phyloP scores from a whole-genome alignment of 2,797 vertebrate species.

The Protosalanx chinensis region DNA sequence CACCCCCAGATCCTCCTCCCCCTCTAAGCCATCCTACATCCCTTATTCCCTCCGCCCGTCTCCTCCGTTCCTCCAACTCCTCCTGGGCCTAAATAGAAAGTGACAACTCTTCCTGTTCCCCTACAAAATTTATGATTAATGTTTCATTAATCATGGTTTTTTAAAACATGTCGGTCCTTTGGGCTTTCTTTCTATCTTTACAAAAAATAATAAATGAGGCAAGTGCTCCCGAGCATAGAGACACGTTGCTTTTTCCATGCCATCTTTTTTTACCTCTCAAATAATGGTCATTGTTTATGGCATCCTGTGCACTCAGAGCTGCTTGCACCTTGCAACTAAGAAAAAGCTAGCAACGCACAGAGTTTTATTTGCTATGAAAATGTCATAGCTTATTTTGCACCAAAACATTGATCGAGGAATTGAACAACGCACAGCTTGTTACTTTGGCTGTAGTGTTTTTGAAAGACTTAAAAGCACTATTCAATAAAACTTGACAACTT shows the following conservation, averaged over 20 bases:
- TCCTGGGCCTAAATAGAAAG: constrained; percentile 70
- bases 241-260: constrained; percentile 51
- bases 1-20: constrained; percentile 42
- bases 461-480: constrained; percentile 19
- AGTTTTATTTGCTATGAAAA: constrained; percentile 66
- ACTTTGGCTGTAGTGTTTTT: constrained; percentile 24
- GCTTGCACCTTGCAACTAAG: constrained; percentile 45
- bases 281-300: constrained; percentile 73
- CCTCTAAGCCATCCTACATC: constrained; percentile 41
- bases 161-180: constrained; percentile 66
- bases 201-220: constrained; percentile 70
- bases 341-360: constrained; percentile 29
- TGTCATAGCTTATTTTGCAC: constrained; percentile 62
- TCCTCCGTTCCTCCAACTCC: constrained; percentile 51
- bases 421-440: constrained; percentile 32
- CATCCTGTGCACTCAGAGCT: constrained; percentile 62
- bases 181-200: constrained; percentile 63
- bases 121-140: constrained; percentile 77
- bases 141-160: constrained; percentile 75
- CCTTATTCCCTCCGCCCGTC: constrained; percentile 49
- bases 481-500: constrained; percentile 17
- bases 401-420: constrained; percentile 34
- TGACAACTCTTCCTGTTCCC: constrained; percentile 75
- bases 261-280: constrained; percentile 50
- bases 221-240: constrained; percentile 47